Conservation (phyloP, 2,113 vertebrate genomes). For the Telmatochromis brachygnathus region DNA sequence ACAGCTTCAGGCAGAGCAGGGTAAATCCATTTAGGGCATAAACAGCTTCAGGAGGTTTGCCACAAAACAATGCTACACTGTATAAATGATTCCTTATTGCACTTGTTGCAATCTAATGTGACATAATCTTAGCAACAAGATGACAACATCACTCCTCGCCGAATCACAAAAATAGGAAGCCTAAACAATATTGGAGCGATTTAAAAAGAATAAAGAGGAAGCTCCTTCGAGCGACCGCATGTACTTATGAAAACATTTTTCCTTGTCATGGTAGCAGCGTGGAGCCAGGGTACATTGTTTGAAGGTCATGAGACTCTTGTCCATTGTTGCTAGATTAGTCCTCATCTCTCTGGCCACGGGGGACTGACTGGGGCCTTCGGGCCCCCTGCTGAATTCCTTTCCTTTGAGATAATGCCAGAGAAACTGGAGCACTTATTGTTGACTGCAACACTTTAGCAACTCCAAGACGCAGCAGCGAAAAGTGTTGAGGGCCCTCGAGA, state of each 20-base stretch:
- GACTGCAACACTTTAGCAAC: constrained; percentile 49
- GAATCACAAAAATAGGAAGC: background rate
- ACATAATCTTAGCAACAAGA: background rate
- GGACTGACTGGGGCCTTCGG: constrained; percentile 25
- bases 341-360: constrained; percentile 34
- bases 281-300: constrained; percentile 49
- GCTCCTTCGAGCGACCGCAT: background rate
- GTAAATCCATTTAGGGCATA: constrained; percentile 1
- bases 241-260: constrained; percentile 40
- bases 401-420: constrained; percentile 61
- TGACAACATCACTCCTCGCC: background rate
- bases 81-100: background rate
- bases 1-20: background rate
- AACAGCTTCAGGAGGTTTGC: background rate
- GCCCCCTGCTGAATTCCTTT: constrained; percentile 65
- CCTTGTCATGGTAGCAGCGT: constrained; percentile 15
- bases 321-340: constrained; percentile 46
- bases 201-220: background rate
- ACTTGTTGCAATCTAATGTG: background rate
- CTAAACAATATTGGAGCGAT: background rate
- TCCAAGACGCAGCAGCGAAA: constrained; percentile 33
- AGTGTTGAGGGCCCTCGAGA: constrained; percentile 41
- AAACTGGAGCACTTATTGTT: constrained; percentile 60
- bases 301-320: constrained; percentile 54
- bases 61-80: background rate